phyloP scores from a whole-genome alignment of 2,888 invertebrate species.

The Drosophila birchii region DNA sequence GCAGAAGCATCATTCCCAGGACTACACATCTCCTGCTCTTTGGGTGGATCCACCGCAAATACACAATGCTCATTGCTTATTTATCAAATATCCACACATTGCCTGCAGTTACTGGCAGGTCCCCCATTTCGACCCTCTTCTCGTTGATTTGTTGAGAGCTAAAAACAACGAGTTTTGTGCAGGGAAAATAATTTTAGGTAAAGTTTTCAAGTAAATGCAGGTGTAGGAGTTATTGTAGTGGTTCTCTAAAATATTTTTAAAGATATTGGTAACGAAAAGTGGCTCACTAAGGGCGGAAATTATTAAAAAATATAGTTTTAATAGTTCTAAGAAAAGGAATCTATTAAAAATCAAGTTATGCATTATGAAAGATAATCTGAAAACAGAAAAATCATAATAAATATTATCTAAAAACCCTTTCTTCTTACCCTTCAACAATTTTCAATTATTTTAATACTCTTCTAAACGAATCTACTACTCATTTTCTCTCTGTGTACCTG shows the following conservation, averaged over 20 bases:
- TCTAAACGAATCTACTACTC: not conserved
- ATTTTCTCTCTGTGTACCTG: conserved; percentile 12
- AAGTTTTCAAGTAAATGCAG: not conserved
- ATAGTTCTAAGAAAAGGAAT: not conserved
- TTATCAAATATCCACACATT: conserved; percentile 76
- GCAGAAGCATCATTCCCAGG: conserved; percentile 20
- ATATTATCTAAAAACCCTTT: not conserved
- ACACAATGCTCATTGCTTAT: conserved; percentile 68
- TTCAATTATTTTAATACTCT: rapidly evolving
- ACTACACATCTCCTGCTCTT: not conserved
- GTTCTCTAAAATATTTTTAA: not conserved
- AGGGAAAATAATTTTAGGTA: not conserved
- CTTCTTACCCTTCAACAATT: not conserved
- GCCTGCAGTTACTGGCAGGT: conserved; percentile 43
- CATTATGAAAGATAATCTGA: no score
- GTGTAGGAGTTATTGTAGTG: not conserved
- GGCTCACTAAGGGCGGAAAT: not conserved
- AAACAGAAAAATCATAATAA: not conserved
- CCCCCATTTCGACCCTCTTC: conserved; percentile 10
- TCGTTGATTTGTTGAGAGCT: conserved; percentile 32
- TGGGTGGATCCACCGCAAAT: conserved; percentile 15
- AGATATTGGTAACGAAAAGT: not conserved
- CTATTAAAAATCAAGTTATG: not conserved
- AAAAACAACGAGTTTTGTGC: not conserved
- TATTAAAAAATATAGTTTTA: not conserved